Base-by-base conservation (phyloP, 2,113 vertebrate species). In the Phrynosoma blainvillii region DNA sequence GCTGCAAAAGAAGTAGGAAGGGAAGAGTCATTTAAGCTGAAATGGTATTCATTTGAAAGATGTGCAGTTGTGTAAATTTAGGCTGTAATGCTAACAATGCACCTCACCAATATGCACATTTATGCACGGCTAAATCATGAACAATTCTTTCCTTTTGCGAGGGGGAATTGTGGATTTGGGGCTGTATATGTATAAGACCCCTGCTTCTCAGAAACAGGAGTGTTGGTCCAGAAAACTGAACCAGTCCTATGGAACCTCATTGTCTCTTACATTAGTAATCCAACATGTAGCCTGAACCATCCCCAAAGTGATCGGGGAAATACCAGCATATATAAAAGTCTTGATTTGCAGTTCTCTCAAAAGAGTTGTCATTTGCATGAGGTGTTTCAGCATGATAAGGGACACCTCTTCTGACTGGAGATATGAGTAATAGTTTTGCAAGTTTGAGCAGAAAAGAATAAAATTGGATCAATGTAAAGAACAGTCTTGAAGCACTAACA, bases 301-400 rank as follows among this genome's bases (percentile, higher is more conserved):
- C 54, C 32, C n/a, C 79, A 40, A 74, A 73, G 52, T 79, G 42
- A 23, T 87, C 32, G 81, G 86, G 86, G 68, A 87, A 87, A 87
- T 87, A 62, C 85, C 78, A 74, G 36, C 18, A 25, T 42, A 71
- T 80, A 73, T 81, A 42, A 87, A 87, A 87, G 27, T 66, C 68
- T 74, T 81, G 36, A 74, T 74, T 73, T 87, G 68, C 52, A 11
- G 70, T 81, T 87, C 54, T 40, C 30, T 42, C 4, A n/a, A 68
- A 71, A 81, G 86, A 40, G 68, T 42, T 74, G 78, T 42, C 70
- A 87, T 87, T 81, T 87, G 86, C 78, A 87, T 81, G 54, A 74
- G 79, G 68, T 21, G 42, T 78, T 47, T 87, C 52, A 74, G 32
- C 16, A 42, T 73, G 68, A 87, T 42, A 81, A 11, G 52, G 79